These are phyloP conservation scores for Pteropus alecto DNA, from an alignment of 2,113 vertebrate species.

Conservation along the genomic window DNA sequence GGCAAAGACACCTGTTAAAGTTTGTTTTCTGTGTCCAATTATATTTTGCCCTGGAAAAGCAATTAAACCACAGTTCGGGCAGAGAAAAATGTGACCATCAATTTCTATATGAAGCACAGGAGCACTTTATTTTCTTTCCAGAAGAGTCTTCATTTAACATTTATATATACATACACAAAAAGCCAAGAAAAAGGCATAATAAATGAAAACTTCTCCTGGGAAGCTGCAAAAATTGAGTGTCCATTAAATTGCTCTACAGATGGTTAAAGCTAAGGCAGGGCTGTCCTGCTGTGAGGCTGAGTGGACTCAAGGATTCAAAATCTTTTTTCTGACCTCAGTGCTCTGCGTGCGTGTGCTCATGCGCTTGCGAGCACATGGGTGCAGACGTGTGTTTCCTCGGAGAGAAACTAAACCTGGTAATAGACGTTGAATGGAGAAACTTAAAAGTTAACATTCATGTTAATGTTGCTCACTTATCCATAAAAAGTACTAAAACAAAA, in stretches of 20 bases:
- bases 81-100: neutral
- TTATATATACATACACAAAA: neutral
- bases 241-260: neutral
- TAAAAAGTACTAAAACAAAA: neutral
- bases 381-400: neutral
- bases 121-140: slow-evolving; percentile 27
- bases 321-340: neutral
- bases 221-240: neutral
- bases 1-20: neutral
- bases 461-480: neutral
- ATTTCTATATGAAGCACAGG: neutral
- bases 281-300: neutral
- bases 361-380: neutral
- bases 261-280: neutral
- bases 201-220: slow-evolving; percentile 6
- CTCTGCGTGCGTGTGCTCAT: accelerated
- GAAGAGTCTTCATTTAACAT: slow-evolving; percentile 31
- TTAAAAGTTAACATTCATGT: neutral
- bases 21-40: neutral
- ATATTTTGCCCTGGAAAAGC: neutral
- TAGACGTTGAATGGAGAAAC: neutral
- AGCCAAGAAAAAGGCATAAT: slow-evolving; percentile 7
- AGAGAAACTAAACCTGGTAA: neutral
- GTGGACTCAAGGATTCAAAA: neutral
- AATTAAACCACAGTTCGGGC: neutral